phyloP scores from a whole-genome alignment of 1,140 invertebrate genomes.

The Aphis gossypii region DNA sequence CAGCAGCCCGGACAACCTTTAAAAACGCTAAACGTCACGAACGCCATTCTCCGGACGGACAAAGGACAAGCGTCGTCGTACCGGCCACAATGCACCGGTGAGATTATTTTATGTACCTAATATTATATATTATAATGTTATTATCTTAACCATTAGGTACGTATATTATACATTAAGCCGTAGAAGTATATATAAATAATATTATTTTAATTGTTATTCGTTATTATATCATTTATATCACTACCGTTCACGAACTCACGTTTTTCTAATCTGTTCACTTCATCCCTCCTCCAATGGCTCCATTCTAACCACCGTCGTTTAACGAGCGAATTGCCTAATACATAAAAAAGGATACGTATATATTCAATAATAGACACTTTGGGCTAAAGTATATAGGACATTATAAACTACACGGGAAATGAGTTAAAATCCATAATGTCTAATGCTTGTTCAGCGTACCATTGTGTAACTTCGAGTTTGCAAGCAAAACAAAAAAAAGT shows the following conservation, averaged over 20 bases:
- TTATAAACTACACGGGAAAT: not conserved
- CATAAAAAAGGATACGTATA: not conserved
- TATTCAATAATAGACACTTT: not conserved
- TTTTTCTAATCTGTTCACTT: not conserved
- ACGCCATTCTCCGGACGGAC: constrained; percentile 50
- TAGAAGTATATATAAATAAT: not conserved
- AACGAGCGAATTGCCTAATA: not conserved
- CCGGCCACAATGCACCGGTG: constrained; percentile 47
- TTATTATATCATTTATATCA: not conserved
- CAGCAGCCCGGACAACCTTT: constrained; percentile 45
- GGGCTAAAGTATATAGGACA: not conserved
- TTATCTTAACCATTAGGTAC: not conserved
- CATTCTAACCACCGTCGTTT: not conserved
- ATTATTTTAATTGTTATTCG: not conserved
- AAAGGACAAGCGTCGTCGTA: constrained; percentile 21
- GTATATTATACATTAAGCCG: not conserved
- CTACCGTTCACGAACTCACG: not conserved
- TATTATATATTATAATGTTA: not conserved
- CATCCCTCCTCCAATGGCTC: not conserved
- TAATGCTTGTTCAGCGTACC: not conserved
- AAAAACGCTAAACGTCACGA: constrained; percentile 52
- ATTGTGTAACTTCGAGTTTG: not conserved
- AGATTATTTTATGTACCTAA: not conserved
- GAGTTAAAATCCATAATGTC: not conserved
- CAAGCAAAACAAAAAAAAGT: not conserved